Base-by-base conservation (phyloP, 2,888 invertebrate species). In the Noctua janthe region DNA sequence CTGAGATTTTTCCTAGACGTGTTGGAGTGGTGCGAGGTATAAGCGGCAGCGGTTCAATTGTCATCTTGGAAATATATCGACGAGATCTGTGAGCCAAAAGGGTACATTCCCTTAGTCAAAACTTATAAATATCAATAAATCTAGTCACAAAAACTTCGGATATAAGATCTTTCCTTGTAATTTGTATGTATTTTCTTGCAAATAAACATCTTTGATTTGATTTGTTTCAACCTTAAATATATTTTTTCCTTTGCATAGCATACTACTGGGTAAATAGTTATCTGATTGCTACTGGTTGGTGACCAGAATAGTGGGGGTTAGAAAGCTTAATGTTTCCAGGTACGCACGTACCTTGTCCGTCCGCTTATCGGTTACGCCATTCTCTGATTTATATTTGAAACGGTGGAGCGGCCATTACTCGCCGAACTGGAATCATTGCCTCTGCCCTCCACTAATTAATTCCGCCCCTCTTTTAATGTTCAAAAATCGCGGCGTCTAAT, bases 401-500 rank as follows among this genome's bases (percentile, higher is more conserved):
- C 93, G 92, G 92, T 92, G 91, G 92, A 91, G 92, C 94, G 93
- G 94, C 94, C 94, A 95, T 95, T 95, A 94, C 95, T 93, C 95
- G 94, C 94, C 94, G 95, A 96, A 95, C 94, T 94, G 95, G 95
- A 96, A 96, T 96, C 96, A 96, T 96, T 93, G 94, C 94, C 89
- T 91, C 93, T 95, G 94, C 94, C 95, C 95, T 95, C 94, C 94
- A 93, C 95, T 96, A 97, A 97, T 97, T 96, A 97, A 96, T 96
- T 96, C 96, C 94, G 91, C 91, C 95, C 96, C 96, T 95, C 95
- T 94, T 95, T 96, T 96, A 96, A 97, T 96, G 96, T 96, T 96
- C 96, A 97, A 97, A 97, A 97, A 97, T 97, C 96, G 94, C 93
- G 93, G 94, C 94, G 94, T 95, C 96, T 96, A 97, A 97, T 97